Percentiles rank a stretch among this genome's conserved stretches.
Evolutionary conservation across 1,140 invertebrate species (phyloP).

Genomic region (Coptotermes formosanus): DNA sequence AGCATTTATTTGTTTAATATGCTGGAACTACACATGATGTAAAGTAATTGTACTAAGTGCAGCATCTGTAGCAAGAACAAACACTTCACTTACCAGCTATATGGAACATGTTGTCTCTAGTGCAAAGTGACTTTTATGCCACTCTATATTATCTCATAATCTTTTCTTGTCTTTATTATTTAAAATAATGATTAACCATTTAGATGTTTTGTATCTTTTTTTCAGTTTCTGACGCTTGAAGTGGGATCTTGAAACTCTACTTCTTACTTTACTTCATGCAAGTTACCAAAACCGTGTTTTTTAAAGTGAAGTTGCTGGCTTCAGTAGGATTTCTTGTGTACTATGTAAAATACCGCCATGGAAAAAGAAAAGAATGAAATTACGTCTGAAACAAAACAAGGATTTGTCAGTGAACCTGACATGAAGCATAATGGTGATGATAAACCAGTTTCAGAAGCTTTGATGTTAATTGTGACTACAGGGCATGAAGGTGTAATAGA

Average conservation of each 20-base stretch:
- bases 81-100: no score
- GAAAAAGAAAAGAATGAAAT: background rate
- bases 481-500: background rate
- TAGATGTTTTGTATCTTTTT: background rate
- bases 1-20: no score
- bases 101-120: no score
- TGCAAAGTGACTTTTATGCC: no score
- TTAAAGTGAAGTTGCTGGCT: background rate
- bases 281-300: background rate
- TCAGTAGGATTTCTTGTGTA: slow-evolving; percentile 1
- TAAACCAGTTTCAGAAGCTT: background rate
- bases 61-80: no score
- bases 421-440: background rate
- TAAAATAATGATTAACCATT: background rate
- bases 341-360: slow-evolving; percentile 8
- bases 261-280: background rate
- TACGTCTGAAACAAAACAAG: background rate
- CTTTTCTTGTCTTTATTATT: no score
- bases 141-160: no score
- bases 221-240: background rate
- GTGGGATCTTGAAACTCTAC: background rate
- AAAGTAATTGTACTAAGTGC: no score
- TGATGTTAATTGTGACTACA: background rate
- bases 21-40: no score
- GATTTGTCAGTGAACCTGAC: background rate